phyloP scores from a whole-genome alignment of 1,140 invertebrate genomes.

The Heterodera schachtii region DNA sequence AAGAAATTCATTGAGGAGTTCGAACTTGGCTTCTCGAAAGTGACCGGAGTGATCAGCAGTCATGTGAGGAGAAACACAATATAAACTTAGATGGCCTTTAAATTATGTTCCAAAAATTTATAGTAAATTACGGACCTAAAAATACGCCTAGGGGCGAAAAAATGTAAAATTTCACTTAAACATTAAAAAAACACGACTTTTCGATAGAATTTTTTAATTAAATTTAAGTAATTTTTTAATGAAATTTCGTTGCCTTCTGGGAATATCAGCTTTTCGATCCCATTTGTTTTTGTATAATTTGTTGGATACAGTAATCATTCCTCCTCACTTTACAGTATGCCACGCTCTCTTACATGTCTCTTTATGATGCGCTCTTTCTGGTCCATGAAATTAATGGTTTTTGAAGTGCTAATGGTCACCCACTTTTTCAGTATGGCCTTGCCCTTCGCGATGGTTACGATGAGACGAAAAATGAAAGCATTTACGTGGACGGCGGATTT shows the following conservation, averaged over 20 bases:
- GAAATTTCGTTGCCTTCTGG: no score
- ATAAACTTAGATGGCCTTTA: background rate
- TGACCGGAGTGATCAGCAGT: conserved; percentile 60
- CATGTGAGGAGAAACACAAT: conserved; percentile 47
- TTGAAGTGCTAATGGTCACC: background rate
- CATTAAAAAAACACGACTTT: no score
- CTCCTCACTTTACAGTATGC: conserved; percentile 54
- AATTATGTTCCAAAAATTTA: no score
- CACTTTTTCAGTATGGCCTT: conserved; percentile 49
- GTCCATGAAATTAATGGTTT: background rate
- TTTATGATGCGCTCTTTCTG: conserved; percentile 64
- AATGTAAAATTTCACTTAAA: no score
- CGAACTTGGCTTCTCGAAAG: conserved; percentile 56
- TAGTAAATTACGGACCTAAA: no score
- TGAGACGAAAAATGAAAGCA: conserved; percentile 54
- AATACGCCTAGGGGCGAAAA: no score
- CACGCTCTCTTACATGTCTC: conserved; percentile 61
- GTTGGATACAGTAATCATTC: no score
- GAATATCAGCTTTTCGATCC: no score
- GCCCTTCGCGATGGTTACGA: conserved; percentile 62
- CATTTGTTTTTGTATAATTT: no score
- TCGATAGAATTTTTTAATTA: no score
- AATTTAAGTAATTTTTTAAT: no score
- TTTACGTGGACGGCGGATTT: conserved; percentile 57
- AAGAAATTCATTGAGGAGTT: conserved; percentile 65